These are phyloP conservation scores for Metalampra italica DNA, from an alignment of 2,888 invertebrate species.

Conservation along the genomic window DNA sequence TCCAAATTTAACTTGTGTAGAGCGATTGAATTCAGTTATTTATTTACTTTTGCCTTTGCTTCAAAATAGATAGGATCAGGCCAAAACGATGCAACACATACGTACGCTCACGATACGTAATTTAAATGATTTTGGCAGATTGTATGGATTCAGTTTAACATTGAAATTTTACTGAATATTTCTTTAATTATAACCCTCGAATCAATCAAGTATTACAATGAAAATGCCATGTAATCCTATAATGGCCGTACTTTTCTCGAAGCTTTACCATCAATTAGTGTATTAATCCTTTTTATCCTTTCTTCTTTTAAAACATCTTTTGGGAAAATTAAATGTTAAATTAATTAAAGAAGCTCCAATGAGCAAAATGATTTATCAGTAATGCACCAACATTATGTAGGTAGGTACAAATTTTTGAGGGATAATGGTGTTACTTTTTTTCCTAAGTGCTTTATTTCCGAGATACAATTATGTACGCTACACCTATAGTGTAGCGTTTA, in stretches of 20 bases:
- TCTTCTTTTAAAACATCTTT: neutral
- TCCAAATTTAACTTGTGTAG: constrained; percentile 3
- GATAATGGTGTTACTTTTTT: no score
- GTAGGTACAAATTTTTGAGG: no score
- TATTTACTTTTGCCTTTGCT: no score
- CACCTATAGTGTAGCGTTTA: no score
- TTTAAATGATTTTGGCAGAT: no score
- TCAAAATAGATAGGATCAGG: no score
- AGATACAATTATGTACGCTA: no score
- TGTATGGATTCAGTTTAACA: no score
- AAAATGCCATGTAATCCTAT: neutral
- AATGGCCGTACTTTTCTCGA: neutral
- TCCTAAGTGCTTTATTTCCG: no score
- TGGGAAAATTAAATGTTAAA: neutral
- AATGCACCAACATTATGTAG: no score
- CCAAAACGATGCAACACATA: no score
- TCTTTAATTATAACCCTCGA: neutral
- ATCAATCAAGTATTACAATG: neutral
- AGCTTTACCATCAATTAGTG: neutral
- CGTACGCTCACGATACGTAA: no score
- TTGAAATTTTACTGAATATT: neutral
- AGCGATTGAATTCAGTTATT: neutral
- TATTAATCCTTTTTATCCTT: neutral
- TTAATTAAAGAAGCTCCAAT: neutral
- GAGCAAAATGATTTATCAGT: neutral